Conservation (phyloP, 2,888 invertebrate genomes). For the Ectropis crepuscularia region DNA sequence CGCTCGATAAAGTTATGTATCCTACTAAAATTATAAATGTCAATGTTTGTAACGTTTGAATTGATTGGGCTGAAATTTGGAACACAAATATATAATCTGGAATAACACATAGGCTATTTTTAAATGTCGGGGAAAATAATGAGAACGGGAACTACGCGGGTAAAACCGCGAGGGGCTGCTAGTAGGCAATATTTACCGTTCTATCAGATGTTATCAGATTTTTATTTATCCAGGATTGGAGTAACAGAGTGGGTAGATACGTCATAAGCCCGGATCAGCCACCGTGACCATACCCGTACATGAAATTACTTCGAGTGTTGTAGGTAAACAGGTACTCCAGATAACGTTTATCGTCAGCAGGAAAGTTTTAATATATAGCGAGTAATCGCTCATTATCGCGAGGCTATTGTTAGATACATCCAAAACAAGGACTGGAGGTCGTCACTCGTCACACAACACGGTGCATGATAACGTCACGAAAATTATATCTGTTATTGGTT, state of each 20-base stretch:
- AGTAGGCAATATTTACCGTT: too few species aligned
- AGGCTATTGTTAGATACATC: slow-evolving; percentile 43
- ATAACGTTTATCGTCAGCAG: slow-evolving; percentile 60
- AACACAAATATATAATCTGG: too few species aligned
- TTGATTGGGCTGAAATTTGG: too few species aligned
- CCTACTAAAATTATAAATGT: too few species aligned
- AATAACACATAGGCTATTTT: too few species aligned
- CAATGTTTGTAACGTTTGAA: too few species aligned
- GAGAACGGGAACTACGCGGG: too few species aligned
- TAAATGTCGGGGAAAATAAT: too few species aligned
- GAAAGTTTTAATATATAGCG: slow-evolving; percentile 53
- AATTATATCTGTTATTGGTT: slow-evolving; percentile 8
- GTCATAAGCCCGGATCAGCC: slow-evolving; percentile 46
- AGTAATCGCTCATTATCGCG: slow-evolving; percentile 40
- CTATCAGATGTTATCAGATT: not conserved
- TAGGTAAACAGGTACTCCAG: slow-evolving; percentile 48
- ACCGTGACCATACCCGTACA: slow-evolving; percentile 61
- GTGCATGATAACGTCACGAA: slow-evolving; percentile 5
- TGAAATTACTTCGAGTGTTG: slow-evolving; percentile 57
- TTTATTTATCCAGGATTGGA: slow-evolving; percentile 6
- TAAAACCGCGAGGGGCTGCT: too few species aligned
- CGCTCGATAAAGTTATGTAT: too few species aligned
- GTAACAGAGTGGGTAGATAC: slow-evolving; percentile 45
- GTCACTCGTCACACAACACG: slow-evolving; percentile 20
- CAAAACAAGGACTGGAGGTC: slow-evolving; percentile 35